Conservation (phyloP, 1,140 invertebrate genomes). For the Saccostrea echinata region DNA sequence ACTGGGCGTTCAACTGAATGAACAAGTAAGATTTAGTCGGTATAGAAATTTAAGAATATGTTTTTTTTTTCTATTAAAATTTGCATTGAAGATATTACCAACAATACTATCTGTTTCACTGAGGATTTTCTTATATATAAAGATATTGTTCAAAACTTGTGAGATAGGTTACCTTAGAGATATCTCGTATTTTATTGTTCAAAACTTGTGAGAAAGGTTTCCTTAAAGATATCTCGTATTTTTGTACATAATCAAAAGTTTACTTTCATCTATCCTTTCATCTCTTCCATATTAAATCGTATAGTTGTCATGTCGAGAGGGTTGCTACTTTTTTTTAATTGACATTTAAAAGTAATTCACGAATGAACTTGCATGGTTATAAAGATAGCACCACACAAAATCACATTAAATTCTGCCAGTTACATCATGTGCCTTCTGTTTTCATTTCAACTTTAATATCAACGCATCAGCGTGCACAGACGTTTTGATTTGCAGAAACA, state of each 20-base stretch:
- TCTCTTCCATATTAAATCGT: background rate
- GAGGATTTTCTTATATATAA: no score
- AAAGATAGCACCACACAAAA: background rate
- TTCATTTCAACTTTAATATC: conserved; percentile 30
- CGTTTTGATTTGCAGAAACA: conserved; percentile 1
- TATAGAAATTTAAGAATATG: background rate
- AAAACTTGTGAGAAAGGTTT: no score
- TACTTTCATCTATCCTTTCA: background rate
- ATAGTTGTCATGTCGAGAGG: background rate
- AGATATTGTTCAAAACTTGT: no score
- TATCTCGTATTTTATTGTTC: no score
- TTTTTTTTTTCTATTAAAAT: no score
- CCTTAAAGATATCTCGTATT: no score
- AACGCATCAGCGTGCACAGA: conserved; percentile 2
- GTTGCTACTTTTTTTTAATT: conserved; percentile 8
- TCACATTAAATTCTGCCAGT: background rate
- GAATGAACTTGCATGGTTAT: background rate
- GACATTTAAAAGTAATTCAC: conserved; percentile 17
- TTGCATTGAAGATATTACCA: no score
- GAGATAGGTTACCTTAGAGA: no score
- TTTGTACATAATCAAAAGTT: background rate
- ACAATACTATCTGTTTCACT: no score
- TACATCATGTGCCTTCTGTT: conserved; percentile 25
- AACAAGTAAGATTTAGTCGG: conserved; percentile 67
- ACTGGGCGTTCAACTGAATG: conserved; percentile 61